phyloP scores from a whole-genome alignment of 1,140 invertebrate genomes.

The Heliconius himera region DNA sequence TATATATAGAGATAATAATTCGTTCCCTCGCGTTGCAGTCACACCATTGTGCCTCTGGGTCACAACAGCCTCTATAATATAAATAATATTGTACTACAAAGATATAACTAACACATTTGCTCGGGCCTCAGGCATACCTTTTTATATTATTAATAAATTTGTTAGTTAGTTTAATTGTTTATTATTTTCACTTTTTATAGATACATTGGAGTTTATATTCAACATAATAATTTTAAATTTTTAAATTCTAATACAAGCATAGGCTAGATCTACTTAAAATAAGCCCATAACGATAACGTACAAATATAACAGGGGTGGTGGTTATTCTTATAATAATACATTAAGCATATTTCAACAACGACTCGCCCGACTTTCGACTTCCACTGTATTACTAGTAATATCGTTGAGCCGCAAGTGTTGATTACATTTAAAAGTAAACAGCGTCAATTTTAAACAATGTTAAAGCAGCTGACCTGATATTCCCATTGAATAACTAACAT shows the following conservation, averaged over 20 bases:
- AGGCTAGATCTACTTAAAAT: constrained; percentile 4
- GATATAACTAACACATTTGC: not conserved
- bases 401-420: not conserved
- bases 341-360: not conserved
- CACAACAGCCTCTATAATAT: not conserved
- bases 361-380: not conserved
- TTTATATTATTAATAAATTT: not conserved
- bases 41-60: too few species aligned
- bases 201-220: not conserved
- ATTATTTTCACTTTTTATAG: not conserved
- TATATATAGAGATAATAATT: too few species aligned
- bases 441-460: not conserved
- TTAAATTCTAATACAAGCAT: not conserved
- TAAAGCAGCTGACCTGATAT: not conserved
- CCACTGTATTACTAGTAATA: not conserved
- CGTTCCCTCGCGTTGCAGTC: too few species aligned
- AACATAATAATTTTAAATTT: not conserved
- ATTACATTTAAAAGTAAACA: not conserved
- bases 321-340: constrained; percentile 2
- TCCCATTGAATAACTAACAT: not conserved
- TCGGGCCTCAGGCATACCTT: not conserved
- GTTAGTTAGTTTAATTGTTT: not conserved
- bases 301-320: not conserved
- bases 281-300: not conserved
- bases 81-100: not conserved